Evolutionary conservation across 2,797 vertebrate species (phyloP), one percentile per base, ranked within the genome.

Genomic region (Rhinichthys osculus): DNA sequence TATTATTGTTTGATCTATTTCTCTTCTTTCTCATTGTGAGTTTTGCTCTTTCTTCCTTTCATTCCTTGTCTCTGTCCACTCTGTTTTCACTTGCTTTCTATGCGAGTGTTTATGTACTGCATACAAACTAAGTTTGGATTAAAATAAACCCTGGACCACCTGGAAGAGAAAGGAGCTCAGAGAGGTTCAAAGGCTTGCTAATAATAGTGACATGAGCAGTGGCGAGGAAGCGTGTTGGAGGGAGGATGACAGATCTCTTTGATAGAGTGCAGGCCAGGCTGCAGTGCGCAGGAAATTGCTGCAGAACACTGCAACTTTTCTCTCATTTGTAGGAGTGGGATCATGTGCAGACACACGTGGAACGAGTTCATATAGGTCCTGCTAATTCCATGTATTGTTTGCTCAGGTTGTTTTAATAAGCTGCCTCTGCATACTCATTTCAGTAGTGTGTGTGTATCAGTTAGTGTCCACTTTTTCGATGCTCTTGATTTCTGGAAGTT

Each of bases 221-320:
- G 47, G 83, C 10, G 54, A 77, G 78, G 83, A 87, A 89, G 87
- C 59, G 62, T 35, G 70, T 86, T 70, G 81, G 81, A 82, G 59
- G 59, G 77, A 85, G 86, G 83, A 89, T 85, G 88, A 84, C 90
- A 74, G 86, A 57, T 62, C 85, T 81, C 74, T 82, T 84, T 89
- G 89, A 90, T 82, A 79, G 70, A 89, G 85, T 71, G 79, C 91
- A 90, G 90, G 79, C 89, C 86, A 85, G 73, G 74, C 71, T 84
- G 71, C 87, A 89, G 87, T 77, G 77, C 27, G 74, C 89, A 90
- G 91, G 90, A 92, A 92, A 92, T 91, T 91, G 87, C 90, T 70
- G 87, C 70, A 87, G 83, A 89, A 89, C 86, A 86, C 81, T 88
- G 89, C 88, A 88, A 90, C 89, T 81, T 86, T 88, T 89, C 82